A percentile compares a stretch with the other conserved stretches of the same genome.
Conservation (phyloP, 1,140 invertebrate genomes). For the Pseudachorutes palmiensis region DNA sequence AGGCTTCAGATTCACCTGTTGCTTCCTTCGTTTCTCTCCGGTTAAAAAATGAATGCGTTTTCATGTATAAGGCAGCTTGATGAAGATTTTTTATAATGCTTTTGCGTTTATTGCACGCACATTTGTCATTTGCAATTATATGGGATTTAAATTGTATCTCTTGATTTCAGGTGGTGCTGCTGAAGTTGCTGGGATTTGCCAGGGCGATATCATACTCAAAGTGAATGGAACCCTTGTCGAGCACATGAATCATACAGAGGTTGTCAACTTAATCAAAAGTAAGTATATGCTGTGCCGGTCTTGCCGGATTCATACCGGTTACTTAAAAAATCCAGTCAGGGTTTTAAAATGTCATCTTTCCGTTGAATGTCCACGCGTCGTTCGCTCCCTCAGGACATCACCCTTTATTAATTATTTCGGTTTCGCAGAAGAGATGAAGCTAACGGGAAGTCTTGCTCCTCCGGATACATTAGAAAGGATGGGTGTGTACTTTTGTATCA, state of each 20-base stretch:
- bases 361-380: no score
- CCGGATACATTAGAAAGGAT: no score
- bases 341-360: no score
- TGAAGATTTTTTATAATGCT: neutral
- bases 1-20: neutral
- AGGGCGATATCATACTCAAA: conserved; percentile 89
- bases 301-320: neutral
- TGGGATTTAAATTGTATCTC: neutral
- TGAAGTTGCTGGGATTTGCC: conserved; percentile 80
- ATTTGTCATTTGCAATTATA: no score
- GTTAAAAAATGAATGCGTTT: no score
- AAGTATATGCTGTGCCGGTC: conserved; percentile 43
- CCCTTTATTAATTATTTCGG: no score
- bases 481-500: neutral
- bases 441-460: no score
- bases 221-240: conserved; percentile 87
- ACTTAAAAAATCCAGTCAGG: neutral
- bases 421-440: no score
- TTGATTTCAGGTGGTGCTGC: conserved; percentile 71
- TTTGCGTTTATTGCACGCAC: neutral
- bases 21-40: neutral
- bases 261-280: conserved; percentile 89
- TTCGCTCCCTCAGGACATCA: no score
- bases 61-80: no score
- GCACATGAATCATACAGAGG: conserved; percentile 81